Conservation (phyloP, 1,140 invertebrate species). For the Anagrus nilaparvatae region DNA sequence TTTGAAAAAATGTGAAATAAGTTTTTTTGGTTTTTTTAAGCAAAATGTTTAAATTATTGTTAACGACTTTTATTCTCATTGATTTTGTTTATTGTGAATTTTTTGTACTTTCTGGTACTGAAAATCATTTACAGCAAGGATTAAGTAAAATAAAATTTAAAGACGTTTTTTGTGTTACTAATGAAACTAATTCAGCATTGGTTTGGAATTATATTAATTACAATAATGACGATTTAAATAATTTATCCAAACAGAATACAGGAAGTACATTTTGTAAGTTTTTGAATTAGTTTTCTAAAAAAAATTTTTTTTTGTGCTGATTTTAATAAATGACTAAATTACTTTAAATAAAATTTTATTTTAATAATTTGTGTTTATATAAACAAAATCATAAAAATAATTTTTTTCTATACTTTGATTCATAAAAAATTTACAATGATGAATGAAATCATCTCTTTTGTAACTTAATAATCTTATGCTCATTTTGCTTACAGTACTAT, state of each 20-base stretch:
- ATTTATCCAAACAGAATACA: too few relatives aligned
- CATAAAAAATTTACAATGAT: not conserved
- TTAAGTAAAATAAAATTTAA: not conserved
- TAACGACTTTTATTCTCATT: too few relatives aligned
- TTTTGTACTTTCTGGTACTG: conserved; percentile 1
- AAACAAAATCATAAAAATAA: not conserved
- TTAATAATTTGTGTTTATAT: not conserved
- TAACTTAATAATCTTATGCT: not conserved
- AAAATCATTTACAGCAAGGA: not conserved
- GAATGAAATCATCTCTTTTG: not conserved
- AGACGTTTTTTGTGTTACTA: conserved; percentile 9
- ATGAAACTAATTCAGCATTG: conserved; percentile 5
- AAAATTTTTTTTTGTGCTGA: too few relatives aligned
- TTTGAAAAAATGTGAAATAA: too few relatives aligned
- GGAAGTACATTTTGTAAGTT: too few relatives aligned
- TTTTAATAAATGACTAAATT: too few relatives aligned
- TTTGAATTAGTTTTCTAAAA: too few relatives aligned
- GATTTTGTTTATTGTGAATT: too few relatives aligned
- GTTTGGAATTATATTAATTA: conserved; percentile 11
- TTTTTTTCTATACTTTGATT: too few relatives aligned
- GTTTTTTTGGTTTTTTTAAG: too few relatives aligned
- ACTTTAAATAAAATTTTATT: not conserved
- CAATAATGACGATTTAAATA: too few relatives aligned
- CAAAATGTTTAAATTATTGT: too few relatives aligned
- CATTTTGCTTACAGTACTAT: not conserved